Evolutionary conservation across 2,113 vertebrate species (phyloP), one percentile per base, ranked within the genome.

Genomic region (Coregonus clupeaformis): DNA sequence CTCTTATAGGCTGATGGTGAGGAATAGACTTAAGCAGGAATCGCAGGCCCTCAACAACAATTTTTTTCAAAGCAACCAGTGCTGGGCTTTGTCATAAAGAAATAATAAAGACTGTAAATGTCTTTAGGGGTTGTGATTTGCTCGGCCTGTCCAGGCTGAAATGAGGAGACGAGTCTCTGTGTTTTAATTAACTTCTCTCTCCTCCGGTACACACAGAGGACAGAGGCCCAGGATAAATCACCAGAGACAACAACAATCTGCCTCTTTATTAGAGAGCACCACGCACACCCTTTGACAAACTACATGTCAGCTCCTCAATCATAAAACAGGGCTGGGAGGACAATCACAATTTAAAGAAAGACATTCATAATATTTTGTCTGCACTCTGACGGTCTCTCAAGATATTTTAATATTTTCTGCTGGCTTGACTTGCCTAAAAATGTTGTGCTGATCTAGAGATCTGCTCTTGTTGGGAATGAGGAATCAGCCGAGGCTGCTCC

Each of bases 171-270:
- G 79, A 84, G 77, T 52, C 71, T 72, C 1, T 70, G 75, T 75
- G 68, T 80, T 88, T 91, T 91, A 91, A 91, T 93, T 89, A 89
- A 88, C 75, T 90, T 88, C 86, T 85, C 22, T 52, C 27, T 77
- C 79, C 75, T n/a, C 32, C 7, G 7, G 68, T 76, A 80, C 74
- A 89, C 82, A 88, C 78, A 69, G 79, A 87, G 82, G 82, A 81
- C 81, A 80, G 78, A 73, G 55, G 70, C 57, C 68, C n/a, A n/a
- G 74, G 66, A 89, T 93, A 85, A 91, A 92, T 92, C 91, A 91
- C 55, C 2, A 62, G 72, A 75, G 88, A 88, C 85, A 88, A 86
- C 78, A 80, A 77, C 88, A 84, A 82, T 90, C 87, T 90, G 77
- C 79, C 85, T 84, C 84, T 92, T 89, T 91, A 90, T 90, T 88